A percentile compares a stretch with the other conserved stretches of the same genome.
Conservation (phyloP, 2,797 vertebrate genomes). For the Discoglossus pictus region DNA sequence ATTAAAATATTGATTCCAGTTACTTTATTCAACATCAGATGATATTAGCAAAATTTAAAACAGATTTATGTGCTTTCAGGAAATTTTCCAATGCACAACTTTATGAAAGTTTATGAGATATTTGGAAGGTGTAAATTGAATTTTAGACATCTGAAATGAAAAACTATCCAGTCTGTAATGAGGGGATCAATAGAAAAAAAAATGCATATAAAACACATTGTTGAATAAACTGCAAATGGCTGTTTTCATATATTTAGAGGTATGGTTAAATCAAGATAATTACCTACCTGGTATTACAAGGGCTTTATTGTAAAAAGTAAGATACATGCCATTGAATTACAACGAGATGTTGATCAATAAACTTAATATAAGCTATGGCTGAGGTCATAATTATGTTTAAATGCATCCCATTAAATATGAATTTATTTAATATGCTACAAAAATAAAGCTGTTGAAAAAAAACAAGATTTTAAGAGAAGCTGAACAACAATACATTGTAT, state of each 20-base stretch:
- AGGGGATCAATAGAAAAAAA: slow-evolving; percentile 35
- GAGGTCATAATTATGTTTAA: slow-evolving; percentile 19
- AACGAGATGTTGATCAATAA: slow-evolving; percentile 12
- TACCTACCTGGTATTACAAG: background rate
- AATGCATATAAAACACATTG: slow-evolving; percentile 27
- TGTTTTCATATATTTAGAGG: slow-evolving; percentile 17
- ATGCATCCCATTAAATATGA: slow-evolving; percentile 13
- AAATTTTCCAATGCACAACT: slow-evolving; percentile 29
- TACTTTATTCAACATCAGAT: slow-evolving; percentile 42
- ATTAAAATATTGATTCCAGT: slow-evolving; percentile 49
- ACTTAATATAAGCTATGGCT: slow-evolving; percentile 4
- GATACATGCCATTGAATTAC: slow-evolving; percentile 13
- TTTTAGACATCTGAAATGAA: slow-evolving; percentile 29
- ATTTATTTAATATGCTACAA: no score
- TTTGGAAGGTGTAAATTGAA: slow-evolving; percentile 32
- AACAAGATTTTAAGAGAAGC: no score
- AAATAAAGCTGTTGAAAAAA: no score
- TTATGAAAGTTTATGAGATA: slow-evolving; percentile 37
- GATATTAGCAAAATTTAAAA: slow-evolving; percentile 38
- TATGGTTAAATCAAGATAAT: slow-evolving; percentile 16
- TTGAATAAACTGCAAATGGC: slow-evolving; percentile 1
- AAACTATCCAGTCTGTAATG: slow-evolving; percentile 8
- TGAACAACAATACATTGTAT: no score
- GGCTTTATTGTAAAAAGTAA: background rate
- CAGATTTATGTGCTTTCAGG: slow-evolving; percentile 34